phyloP scores from a whole-genome alignment of 64 coral and sea anemone species.

The Actinia tenebrosa region DNA sequence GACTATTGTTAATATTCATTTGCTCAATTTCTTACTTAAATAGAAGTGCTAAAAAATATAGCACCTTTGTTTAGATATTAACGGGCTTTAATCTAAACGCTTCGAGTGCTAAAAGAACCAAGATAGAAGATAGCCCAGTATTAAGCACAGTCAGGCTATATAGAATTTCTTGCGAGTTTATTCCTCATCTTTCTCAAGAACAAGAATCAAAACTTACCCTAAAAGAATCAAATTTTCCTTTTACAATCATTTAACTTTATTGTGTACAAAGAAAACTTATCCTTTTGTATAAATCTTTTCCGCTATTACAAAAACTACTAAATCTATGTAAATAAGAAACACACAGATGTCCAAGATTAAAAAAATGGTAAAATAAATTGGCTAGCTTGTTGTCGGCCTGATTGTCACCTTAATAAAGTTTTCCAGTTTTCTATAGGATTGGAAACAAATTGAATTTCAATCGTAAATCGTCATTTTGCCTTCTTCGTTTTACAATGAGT shows the following conservation, averaged over 20 bases:
- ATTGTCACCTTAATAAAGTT: not conserved
- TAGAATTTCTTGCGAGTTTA: not conserved
- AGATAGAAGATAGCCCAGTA: not conserved
- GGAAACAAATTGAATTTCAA: not conserved
- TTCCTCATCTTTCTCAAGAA: not conserved
- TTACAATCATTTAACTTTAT: not conserved
- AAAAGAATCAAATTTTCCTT: not conserved
- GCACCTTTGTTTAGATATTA: not conserved
- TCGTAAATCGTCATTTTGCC: too few relatives aligned
- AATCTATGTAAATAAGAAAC: not conserved
- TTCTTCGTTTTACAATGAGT: not conserved
- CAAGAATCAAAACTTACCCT: not conserved
- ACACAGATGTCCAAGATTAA: not conserved
- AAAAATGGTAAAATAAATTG: not conserved
- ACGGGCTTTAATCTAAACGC: not conserved
- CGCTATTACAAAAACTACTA: conserved; percentile 5
- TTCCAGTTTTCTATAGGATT: not conserved
- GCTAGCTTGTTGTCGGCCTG: not conserved
- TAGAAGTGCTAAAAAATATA: conserved; percentile 7
- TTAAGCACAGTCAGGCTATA: not conserved
- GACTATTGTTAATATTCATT: conserved; percentile 1
- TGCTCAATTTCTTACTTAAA: not conserved
- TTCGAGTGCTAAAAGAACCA: not conserved
- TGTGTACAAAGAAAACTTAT: conserved; percentile 7
- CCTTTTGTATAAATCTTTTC: not conserved